Base-by-base conservation (phyloP, 2,797 vertebrate species). In the Anomalospiza imberbis region DNA sequence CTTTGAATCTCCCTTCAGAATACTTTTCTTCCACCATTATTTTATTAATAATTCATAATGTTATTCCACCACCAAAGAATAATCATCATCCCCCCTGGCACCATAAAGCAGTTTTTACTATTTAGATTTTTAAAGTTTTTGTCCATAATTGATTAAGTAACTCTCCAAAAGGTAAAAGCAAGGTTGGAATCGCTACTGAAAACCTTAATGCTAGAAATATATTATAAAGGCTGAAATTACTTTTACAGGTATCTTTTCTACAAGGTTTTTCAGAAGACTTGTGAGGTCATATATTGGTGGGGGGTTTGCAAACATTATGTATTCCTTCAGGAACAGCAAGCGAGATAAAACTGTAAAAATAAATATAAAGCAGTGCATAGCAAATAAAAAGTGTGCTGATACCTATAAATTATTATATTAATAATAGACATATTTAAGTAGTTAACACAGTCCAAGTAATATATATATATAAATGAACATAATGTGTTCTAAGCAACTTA, bases 1-100 rank as follows among this genome's bases (percentile, higher is more conserved):
- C 55, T 88, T 57, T 86, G 58, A 89, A 72, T 90, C 13, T 86
- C 21, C 34, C 25, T 86, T 93, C 60, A 58, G 50, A 87, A 78
- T 22, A 3, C 17, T 92, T 88, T 93, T 89, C 47, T 93, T 96
- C 85, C 54, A 57, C 70, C 36, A 55, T 70, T 91, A 57, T 22
- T 88, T 88, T 85, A 61, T 93, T 94, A 91, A 94, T 96, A 48
- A 80, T 89, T 66, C 44, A 58, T 81, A 88, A 29, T 55, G 36
- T 75, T 93, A 66, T 81, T 93, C 55, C 42, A 74, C 40, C 3
- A 6, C 28, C 62, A 93, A 72, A 89, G 72, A 91, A 62, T 85
- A 94, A 73, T 89, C 50, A 25, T 77, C 86, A 85, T 62, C 47
- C 21, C 75, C 55, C 34, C 80, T 87, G 55, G 68, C 77, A 94